Conservation (phyloP, 2,113 vertebrate genomes). For the Nematolebias whitei region DNA sequence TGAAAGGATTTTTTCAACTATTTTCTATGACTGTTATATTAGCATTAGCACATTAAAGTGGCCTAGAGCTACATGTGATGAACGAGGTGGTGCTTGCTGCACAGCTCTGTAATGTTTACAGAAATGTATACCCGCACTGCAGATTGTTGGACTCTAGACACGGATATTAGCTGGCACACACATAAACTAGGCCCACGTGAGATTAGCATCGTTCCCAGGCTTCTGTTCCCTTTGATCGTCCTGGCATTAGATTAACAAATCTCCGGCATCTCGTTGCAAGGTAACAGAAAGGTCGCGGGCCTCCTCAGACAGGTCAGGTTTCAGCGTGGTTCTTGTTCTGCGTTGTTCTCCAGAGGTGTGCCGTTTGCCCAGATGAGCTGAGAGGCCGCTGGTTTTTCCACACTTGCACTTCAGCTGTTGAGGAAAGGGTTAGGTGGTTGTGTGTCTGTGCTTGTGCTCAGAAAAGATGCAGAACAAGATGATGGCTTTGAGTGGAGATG, state of each 20-base stretch:
- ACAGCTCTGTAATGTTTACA: not conserved
- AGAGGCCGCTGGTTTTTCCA: not conserved
- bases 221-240: conserved; percentile 3
- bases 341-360: conserved; percentile 28
- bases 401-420: too few relatives aligned
- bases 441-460: not conserved
- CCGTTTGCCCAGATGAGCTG: conserved; percentile 6
- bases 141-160: conserved; percentile 10
- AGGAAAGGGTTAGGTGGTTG: not conserved
- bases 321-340: conserved; percentile 19
- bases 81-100: not conserved
- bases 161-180: not conserved
- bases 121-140: not conserved
- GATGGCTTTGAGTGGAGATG: conserved; percentile 7
- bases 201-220: conserved; percentile 25
- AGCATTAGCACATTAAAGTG: not conserved
- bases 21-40: not conserved
- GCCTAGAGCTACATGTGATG: not conserved
- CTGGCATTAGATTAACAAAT: conserved; percentile 28
- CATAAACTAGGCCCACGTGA: too few relatives aligned
- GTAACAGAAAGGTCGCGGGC: conserved; percentile 37
- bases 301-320: conserved; percentile 35
- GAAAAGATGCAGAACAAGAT: not conserved
- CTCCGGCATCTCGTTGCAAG: conserved; percentile 29
- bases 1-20: too few relatives aligned